A percentile compares a stretch with the other conserved stretches of the same genome.
phyloP scores from a whole-genome alignment of 2,888 invertebrate genomes.

The Tenthredo distinguenda region DNA sequence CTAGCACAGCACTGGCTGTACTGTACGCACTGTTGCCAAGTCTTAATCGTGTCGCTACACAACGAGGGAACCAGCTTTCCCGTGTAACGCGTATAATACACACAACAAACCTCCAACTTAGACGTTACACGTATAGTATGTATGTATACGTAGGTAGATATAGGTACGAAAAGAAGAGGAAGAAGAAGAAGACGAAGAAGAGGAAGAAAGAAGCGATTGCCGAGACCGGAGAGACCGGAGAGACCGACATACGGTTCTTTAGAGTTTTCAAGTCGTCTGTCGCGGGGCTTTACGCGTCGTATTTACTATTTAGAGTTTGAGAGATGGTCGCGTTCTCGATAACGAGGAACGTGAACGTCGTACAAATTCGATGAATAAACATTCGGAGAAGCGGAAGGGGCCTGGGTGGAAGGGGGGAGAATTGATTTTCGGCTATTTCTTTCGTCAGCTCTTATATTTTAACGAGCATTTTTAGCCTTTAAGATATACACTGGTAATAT shows the following conservation, averaged over 20 bases:
- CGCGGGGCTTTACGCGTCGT: conserved; percentile 1
- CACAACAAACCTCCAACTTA: not conserved
- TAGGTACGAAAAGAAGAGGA: not conserved
- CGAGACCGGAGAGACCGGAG: not conserved
- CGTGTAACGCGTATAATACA: conserved; percentile 54
- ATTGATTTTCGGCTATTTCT: conserved; percentile 2
- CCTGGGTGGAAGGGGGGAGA: not conserved
- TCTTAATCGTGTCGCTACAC: conserved; percentile 20
- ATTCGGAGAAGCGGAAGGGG: not conserved
- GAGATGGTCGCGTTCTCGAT: conserved; percentile 5
- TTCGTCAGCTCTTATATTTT: conserved; percentile 2
- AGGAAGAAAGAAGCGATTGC: conserved; percentile 2
- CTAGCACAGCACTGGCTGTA: conserved; percentile 4
- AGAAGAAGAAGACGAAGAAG: not conserved
- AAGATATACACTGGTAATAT: conserved; percentile 7
- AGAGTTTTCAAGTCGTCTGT: not conserved
- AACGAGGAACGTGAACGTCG: not conserved
- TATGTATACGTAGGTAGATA: not conserved
- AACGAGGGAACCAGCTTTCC: conserved; percentile 56
- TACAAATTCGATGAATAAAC: conserved; percentile 11
- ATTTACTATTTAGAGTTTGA: conserved; percentile 2
- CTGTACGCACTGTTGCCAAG: conserved; percentile 64
- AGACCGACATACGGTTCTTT: not conserved
- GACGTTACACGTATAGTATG: not conserved
- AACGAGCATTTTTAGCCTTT: conserved; percentile 7